A percentile compares a stretch with the other conserved stretches of the same genome.
Evolutionary conservation across 2,888 invertebrate species (phyloP).

Genomic region (Diachrysia chrysitis): DNA sequence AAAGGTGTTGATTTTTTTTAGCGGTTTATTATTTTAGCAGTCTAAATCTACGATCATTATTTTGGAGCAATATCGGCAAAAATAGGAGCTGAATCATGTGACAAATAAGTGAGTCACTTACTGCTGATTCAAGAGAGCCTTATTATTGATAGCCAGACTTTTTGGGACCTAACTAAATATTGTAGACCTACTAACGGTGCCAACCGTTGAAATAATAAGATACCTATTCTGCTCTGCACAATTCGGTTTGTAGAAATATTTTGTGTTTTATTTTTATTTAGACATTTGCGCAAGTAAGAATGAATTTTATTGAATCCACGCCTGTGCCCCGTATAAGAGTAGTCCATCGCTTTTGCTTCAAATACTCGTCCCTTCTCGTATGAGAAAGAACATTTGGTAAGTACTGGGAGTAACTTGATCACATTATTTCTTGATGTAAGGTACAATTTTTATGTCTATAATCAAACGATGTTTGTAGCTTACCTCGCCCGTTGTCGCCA

Average conservation of each 20-base stretch:
- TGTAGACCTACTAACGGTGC: neutral
- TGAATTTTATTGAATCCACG: too few species aligned
- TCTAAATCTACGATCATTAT: neutral
- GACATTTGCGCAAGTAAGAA: too few species aligned
- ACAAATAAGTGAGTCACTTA: neutral
- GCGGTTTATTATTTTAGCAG: neutral
- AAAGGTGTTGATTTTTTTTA: neutral
- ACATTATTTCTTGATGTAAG: too few species aligned
- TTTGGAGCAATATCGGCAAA: neutral
- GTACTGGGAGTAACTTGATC: too few species aligned
- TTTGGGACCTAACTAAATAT: neutral
- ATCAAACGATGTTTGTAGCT: conserved; percentile 59
- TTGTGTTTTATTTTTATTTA: too few species aligned
- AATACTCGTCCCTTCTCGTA: too few species aligned
- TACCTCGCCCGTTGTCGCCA: conserved; percentile 98
- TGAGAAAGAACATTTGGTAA: too few species aligned
- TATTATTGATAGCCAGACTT: neutral
- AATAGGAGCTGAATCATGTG: neutral
- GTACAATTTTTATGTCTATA: too few species aligned
- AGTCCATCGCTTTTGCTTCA: too few species aligned
- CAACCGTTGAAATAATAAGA: neutral
- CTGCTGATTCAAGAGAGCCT: neutral
- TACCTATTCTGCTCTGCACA: neutral
- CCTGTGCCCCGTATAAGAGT: too few species aligned
- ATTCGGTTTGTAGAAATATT: too few species aligned